Conservation (phyloP, 2,797 vertebrate genomes). For the Adrianichthys oophorus region DNA sequence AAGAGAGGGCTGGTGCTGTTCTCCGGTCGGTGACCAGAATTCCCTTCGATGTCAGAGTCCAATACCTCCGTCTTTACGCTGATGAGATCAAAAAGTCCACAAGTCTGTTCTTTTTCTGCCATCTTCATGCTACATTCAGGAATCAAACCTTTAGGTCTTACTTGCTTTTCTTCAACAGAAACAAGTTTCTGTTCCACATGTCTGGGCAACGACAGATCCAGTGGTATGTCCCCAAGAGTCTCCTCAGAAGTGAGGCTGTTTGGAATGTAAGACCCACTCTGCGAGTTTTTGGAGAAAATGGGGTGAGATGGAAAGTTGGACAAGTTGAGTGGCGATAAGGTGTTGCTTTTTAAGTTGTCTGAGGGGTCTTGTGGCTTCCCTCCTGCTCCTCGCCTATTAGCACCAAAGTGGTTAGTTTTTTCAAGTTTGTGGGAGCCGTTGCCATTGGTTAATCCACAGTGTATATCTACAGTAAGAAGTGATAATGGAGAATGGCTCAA, state of each 20-base stretch:
- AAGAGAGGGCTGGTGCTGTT: slow-evolving; percentile 93
- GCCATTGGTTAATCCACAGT: slow-evolving; percentile 80
- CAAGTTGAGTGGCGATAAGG: slow-evolving; percentile 95
- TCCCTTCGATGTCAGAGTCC: slow-evolving; percentile 76
- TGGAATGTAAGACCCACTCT: slow-evolving; percentile 95
- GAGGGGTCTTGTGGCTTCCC: slow-evolving; percentile 79
- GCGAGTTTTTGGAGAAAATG: slow-evolving; percentile 95
- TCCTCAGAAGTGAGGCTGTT: slow-evolving; percentile 95
- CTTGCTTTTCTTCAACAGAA: slow-evolving; percentile 84
- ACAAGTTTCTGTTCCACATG: slow-evolving; percentile 85
- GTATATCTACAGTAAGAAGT: slow-evolving; percentile 76
- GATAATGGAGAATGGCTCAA: slow-evolving; percentile 82
- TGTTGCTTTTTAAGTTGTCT: slow-evolving; percentile 93
- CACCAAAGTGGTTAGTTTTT: slow-evolving; percentile 88
- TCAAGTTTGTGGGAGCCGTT: slow-evolving; percentile 87
- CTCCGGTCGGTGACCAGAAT: slow-evolving; percentile 74
- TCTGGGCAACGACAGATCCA: slow-evolving; percentile 98
- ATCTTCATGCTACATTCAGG: slow-evolving; percentile 82
- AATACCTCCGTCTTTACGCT: slow-evolving; percentile 94
- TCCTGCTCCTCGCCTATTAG: slow-evolving; percentile 79
- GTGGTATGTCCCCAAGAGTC: slow-evolving; percentile 87
- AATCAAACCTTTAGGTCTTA: slow-evolving; percentile 83
- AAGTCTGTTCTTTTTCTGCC: slow-evolving; percentile 80
- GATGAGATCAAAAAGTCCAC: slow-evolving; percentile 87
- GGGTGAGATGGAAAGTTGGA: slow-evolving; percentile 71